These are phyloP conservation scores for Zootoca vivipara DNA, from an alignment of 2,113 vertebrate species.

Conservation along the genomic window DNA sequence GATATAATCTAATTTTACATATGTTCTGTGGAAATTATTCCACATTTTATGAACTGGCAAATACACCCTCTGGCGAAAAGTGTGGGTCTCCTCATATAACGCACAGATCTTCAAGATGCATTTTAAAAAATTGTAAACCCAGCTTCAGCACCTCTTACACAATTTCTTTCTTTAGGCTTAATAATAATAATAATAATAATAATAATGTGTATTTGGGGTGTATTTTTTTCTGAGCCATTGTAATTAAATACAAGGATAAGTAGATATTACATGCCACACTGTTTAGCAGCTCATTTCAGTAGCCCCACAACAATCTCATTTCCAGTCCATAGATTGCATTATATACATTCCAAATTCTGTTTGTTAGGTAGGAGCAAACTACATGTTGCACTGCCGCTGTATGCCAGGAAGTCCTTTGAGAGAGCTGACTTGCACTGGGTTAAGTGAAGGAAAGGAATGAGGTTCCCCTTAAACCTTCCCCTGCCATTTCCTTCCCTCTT, in stretches of 20 bases:
- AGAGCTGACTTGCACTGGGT: background rate
- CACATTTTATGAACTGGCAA: background rate
- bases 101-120: background rate
- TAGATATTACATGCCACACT: background rate
- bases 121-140: background rate
- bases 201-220: too few species aligned
- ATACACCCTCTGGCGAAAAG: background rate
- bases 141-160: background rate
- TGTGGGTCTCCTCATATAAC: background rate
- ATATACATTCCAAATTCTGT: background rate
- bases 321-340: background rate
- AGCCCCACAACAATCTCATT: background rate
- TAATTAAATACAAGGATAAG: background rate
- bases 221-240: background rate
- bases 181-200: too few species aligned
- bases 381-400: too few species aligned
- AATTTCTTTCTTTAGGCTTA: background rate
- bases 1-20: background rate
- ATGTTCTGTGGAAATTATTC: background rate
- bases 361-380: too few species aligned
- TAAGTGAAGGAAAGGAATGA: background rate
- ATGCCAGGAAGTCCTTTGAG: background rate
- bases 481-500: background rate
- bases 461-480: background rate
- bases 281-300: background rate